Base-by-base conservation (phyloP, 35 echinoderm and acorn worm genomes). In the Lytechinus variegatus region DNA sequence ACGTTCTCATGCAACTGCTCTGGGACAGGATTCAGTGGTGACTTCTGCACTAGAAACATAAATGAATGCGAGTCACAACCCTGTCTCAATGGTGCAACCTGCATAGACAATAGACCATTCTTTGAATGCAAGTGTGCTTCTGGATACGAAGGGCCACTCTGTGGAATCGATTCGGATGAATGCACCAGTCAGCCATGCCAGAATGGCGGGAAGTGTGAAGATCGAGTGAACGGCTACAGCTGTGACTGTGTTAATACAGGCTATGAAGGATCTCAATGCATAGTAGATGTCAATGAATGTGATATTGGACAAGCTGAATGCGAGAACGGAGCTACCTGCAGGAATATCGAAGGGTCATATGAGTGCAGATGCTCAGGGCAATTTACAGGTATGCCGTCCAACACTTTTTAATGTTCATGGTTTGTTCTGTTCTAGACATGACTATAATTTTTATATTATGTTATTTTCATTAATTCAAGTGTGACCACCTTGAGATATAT, bases 71-170 rank as follows among this genome's bases (percentile, higher is more conserved):
- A 89, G 4, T 94, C 86, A 8, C 24, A 86, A 10, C 97, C 96
- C 14, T 99, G 98, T 61, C 87, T 95, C 86, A 97, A 97, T 95
- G 96, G 95, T 27, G 95, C 89, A 1, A 72, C 56, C 9, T 99
- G 98, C 71, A 96, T 92, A 9, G 97, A 99, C 24, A 97, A 97
- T 60, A 94, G 96, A 92, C 98, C 98, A 28, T 96, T 95, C 61
- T 95, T 97, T 93, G 98, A 97, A 58, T 99, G 98, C 94, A 55
- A 79, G 2, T 99, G 98, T 93, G 24, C 33, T 14, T 52, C 6
- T 14, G 97, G 97, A 8, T 97, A 93, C 86, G 61, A 94, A 10
- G 98, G 98, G 19, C 56, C 10, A 16, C 61, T 95, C 10, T 99
- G 97, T 57, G 94, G 96, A 13, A 54, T 88, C 6, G 96, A 96